These are phyloP conservation scores for Zeus faber DNA, from an alignment of 2,113 vertebrate species.

Conservation along the genomic window DNA sequence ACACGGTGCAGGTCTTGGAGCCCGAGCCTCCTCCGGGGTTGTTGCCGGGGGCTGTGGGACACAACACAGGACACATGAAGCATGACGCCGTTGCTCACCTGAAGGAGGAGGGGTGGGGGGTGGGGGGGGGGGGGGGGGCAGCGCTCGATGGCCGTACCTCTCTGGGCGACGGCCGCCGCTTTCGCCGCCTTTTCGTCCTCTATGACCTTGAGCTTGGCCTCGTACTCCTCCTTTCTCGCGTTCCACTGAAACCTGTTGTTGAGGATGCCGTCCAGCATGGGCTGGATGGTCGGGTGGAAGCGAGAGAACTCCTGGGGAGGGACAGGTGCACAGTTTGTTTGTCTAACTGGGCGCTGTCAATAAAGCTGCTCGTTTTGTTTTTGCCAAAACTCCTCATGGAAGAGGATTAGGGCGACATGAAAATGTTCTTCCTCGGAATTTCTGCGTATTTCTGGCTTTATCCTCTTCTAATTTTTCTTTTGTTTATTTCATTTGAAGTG, in stretches of 20 bases:
- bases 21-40: slow-evolving; percentile 35
- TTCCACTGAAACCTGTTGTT: slow-evolving; percentile 97
- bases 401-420: too few relatives aligned
- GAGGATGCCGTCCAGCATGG: slow-evolving; percentile 89
- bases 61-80: slow-evolving; percentile 18
- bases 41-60: slow-evolving; percentile 34
- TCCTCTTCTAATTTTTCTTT: too few relatives aligned
- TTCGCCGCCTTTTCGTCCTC: slow-evolving; percentile 81
- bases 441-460: too few relatives aligned
- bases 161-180: slow-evolving; percentile 70
- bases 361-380: too few relatives aligned
- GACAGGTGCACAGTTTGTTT: too few relatives aligned
- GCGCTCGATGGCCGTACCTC: slow-evolving; percentile 65
- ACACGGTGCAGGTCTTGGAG: slow-evolving; percentile 74
- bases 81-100: not conserved
- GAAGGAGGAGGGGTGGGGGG: not conserved
- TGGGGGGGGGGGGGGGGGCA: too few relatives aligned
- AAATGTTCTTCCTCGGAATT: too few relatives aligned
- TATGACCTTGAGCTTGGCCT: slow-evolving; percentile 82
- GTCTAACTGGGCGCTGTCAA: too few relatives aligned
- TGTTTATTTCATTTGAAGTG: too few relatives aligned
- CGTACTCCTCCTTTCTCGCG: slow-evolving; percentile 83
- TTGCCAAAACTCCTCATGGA: too few relatives aligned
- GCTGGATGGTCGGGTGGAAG: slow-evolving; percentile 89
- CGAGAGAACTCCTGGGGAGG: slow-evolving; percentile 87